phyloP scores from a whole-genome alignment of 2,888 invertebrate genomes.

The Drosophila nr. perissopoda region DNA sequence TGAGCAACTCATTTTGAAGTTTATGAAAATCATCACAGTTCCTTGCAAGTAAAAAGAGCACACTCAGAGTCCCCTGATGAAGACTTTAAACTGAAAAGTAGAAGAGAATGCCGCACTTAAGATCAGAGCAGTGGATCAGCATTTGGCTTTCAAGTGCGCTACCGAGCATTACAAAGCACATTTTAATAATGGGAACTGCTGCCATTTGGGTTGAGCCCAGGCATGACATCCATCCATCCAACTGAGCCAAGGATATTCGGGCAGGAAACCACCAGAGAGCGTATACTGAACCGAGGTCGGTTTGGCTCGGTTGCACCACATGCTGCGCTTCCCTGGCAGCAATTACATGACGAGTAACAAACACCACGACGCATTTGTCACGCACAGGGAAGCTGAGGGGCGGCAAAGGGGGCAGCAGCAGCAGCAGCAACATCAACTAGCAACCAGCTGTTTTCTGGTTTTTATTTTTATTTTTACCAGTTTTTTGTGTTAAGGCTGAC shows the following conservation, averaged over 20 bases:
- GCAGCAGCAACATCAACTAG: conserved; percentile 23
- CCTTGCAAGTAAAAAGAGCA: conserved; percentile 3
- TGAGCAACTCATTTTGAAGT: conserved; percentile 15
- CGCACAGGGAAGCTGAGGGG: conserved; percentile 51
- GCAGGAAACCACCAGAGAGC: conserved; percentile 33
- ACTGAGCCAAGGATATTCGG: conserved; percentile 60
- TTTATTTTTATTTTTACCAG: conserved; percentile 53
- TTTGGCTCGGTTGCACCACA: conserved; percentile 53
- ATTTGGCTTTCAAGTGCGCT: conserved; percentile 13
- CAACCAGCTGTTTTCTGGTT: conserved; percentile 75
- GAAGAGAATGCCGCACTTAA: conserved; percentile 23
- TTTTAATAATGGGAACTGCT: conserved; percentile 36
- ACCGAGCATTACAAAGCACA: conserved; percentile 49
- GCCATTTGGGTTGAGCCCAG: conserved; percentile 18
- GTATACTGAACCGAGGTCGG: conserved; percentile 8
- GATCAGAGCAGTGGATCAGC: conserved; percentile 34
- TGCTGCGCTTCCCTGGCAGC: conserved; percentile 63
- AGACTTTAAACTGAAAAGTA: conserved; percentile 30
- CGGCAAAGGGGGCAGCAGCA: conserved; percentile 1
- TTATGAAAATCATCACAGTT: conserved; percentile 42
- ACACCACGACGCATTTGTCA: conserved; percentile 77
- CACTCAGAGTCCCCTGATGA: conserved; percentile 11
- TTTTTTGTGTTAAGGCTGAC: conserved; percentile 21
- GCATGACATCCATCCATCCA: conserved; percentile 24
- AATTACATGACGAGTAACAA: conserved; percentile 77